Evolutionary conservation across 2,797 vertebrate genomes (phyloP), one percentile per base, ranked within the genome.

Genomic region (Silurus lanzhouensis): DNA sequence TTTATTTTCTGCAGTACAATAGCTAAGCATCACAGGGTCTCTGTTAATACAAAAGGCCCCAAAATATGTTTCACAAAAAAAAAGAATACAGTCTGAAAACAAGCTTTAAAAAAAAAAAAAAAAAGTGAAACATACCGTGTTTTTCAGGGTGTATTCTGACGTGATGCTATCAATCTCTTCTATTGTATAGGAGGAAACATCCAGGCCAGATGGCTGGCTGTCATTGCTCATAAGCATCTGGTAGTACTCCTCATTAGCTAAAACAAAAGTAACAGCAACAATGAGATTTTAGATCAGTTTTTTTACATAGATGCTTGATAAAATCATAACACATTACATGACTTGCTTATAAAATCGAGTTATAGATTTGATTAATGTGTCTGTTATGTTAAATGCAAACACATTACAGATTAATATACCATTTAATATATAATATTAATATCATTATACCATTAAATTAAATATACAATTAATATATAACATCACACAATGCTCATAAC

Each of bases 221-320:
- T 98, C 96, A 60, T 97, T 96, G 86, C 89, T 94, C 96, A 96
- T 96, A 86, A 97, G 92, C 92, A 98, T 91, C 88, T 98, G 97
- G 90, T 97, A 98, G 87, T 99, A 99, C 70, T 99, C 97, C 88
- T 99, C 97, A 86, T 95, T 99, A 38, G 97, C 98, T 99, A 55
- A 86, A 8, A 77, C 78, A 81, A 52, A 76, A 81, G n/a, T 60
- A 15, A 61, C 38, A n/a, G 19, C 44, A 12, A 17, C n/a, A 57
- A 81, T 64, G 20, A 20, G 13, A 2, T 1, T 55, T 25, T 25
- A 52, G 14, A 75, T 19, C 22, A 74, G 20, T 15, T 14, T 57
- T 57, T 75, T 75, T 27, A 75, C 3, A 8, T 17, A 8, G 25
- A 1, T 25, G 25, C 10, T 2, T 72, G 20, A 48, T 13, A 48